phyloP scores from a whole-genome alignment of 2,888 invertebrate genomes.

The Dicycla oo region DNA sequence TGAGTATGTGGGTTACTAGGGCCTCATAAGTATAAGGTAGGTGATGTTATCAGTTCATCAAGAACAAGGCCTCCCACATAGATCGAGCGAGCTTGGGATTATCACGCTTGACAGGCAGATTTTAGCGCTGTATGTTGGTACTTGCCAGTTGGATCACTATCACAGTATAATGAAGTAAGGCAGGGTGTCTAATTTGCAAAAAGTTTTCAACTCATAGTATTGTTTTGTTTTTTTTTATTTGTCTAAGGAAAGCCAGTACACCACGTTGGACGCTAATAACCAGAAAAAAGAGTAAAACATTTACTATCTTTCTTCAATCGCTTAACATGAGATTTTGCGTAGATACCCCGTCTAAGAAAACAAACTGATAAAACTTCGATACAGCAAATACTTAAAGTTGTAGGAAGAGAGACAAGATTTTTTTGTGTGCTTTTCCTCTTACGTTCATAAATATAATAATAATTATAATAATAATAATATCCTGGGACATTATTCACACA shows the following conservation, averaged over 20 bases:
- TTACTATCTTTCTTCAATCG: too few species aligned
- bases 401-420: too few species aligned
- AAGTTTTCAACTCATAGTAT: background rate
- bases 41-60: slow-evolving; percentile 20
- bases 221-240: too few species aligned
- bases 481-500: too few species aligned
- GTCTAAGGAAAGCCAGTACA: background rate
- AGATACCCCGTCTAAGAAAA: background rate
- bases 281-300: background rate
- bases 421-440: background rate
- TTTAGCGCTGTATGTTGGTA: background rate
- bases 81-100: slow-evolving; percentile 13
- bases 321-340: background rate
- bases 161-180: too few species aligned
- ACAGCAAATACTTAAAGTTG: background rate
- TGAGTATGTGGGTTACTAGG: slow-evolving; percentile 38
- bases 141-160: background rate
- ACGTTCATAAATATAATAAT: background rate
- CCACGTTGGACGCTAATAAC: background rate
- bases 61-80: slow-evolving; percentile 31
- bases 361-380: background rate
- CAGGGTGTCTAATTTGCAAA: too few species aligned
- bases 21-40: slow-evolving; percentile 22
- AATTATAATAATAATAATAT: too few species aligned
- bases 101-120: background rate